A percentile compares a stretch with the other conserved stretches of the same genome.
These are phyloP conservation scores for Phengaris arion DNA, from an alignment of 2,888 invertebrate genomes.

Conservation along the genomic window DNA sequence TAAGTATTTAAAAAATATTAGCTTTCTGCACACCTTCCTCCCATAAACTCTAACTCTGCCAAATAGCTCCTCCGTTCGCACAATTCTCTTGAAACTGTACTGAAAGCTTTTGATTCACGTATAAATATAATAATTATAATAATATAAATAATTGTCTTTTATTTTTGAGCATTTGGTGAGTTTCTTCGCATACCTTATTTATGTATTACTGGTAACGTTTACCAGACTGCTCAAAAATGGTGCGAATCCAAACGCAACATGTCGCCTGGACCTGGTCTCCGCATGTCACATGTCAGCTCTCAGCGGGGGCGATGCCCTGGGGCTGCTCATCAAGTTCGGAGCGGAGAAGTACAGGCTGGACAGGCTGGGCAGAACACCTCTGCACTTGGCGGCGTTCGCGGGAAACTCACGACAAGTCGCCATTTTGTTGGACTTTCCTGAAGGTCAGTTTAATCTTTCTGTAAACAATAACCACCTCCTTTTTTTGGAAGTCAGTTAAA, in stretches of 20 bases:
- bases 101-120: too few species aligned
- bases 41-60: too few species aligned
- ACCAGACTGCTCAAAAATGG: constrained; percentile 66
- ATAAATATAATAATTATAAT: too few species aligned
- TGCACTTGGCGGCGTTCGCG: constrained; percentile 73
- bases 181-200: neutral
- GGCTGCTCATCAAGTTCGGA: constrained; percentile 63
- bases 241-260: constrained; percentile 74
- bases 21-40: too few species aligned
- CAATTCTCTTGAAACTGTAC: too few species aligned
- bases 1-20: too few species aligned
- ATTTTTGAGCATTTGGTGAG: too few species aligned
- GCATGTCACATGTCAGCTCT: constrained; percentile 73
- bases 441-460: constrained; percentile 49
- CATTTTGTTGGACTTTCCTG: constrained; percentile 63
- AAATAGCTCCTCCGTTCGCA: too few species aligned
- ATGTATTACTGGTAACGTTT: neutral
- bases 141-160: too few species aligned
- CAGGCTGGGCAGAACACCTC: constrained; percentile 64
- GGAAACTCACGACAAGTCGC: constrained; percentile 69
- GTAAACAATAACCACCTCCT: too few species aligned
- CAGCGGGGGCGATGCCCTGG: constrained; percentile 59
- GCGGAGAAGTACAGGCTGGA: constrained; percentile 67
- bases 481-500: too few species aligned
- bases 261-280: constrained; percentile 63